phyloP scores from a whole-genome alignment of 2,797 vertebrate genomes.

The Myotis daubentonii region DNA sequence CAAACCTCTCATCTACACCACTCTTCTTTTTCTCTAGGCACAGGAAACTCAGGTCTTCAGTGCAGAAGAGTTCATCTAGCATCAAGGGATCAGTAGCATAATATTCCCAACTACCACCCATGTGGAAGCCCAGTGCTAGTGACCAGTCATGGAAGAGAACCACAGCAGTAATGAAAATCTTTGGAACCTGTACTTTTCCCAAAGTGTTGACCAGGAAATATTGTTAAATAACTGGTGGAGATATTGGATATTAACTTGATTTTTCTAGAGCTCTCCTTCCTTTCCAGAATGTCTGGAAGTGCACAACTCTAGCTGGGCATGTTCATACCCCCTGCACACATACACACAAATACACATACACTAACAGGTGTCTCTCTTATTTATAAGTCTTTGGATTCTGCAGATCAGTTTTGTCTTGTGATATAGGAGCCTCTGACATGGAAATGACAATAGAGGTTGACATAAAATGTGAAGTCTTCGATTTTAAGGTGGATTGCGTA shows the following conservation, averaged over 20 bases:
- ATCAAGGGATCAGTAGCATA: background rate
- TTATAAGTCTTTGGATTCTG: constrained; percentile 83
- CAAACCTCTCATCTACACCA: background rate
- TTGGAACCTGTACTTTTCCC: background rate
- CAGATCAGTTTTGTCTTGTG: constrained; percentile 62
- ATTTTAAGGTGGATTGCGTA: constrained; percentile 65
- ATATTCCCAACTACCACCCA: background rate
- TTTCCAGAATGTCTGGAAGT: background rate
- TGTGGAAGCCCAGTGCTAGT: background rate
- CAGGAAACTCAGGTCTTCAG: background rate
- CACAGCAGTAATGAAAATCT: background rate
- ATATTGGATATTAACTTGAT: background rate
- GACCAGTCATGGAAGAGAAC: background rate
- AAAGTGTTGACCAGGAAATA: background rate
- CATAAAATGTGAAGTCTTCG: constrained; percentile 80
- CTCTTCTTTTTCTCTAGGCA: background rate
- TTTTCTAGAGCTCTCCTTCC: constrained; percentile 3
- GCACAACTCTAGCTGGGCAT: background rate
- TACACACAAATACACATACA: background rate
- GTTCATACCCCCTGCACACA: background rate
- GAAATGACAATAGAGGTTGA: constrained; percentile 46
- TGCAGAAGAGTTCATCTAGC: background rate
- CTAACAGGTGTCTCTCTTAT: constrained; percentile 16
- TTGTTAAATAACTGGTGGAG: background rate
- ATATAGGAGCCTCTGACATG: constrained; percentile 47